A percentile compares a stretch with the other conserved stretches of the same genome.
These are phyloP conservation scores for Oscheius myriophilus DNA, from an alignment of 2,888 invertebrate genomes.

Conservation along the genomic window DNA sequence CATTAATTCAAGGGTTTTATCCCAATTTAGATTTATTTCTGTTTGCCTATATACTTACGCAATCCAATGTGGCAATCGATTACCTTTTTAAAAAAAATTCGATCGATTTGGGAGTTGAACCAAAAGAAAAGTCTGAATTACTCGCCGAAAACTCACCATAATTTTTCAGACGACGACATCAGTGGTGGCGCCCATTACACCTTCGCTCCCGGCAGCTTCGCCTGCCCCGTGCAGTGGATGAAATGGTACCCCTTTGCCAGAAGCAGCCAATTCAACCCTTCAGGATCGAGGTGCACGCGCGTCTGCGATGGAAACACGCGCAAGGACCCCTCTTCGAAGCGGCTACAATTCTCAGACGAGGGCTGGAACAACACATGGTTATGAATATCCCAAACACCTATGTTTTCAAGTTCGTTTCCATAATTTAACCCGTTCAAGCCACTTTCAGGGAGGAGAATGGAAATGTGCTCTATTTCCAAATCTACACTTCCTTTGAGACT, in stretches of 20 bases:
- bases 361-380: constrained; percentile 51
- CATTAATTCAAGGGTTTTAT: too few species aligned
- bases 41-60: not conserved
- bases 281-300: constrained; percentile 37
- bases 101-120: too few species aligned
- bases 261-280: too few species aligned
- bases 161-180: not conserved
- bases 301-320: constrained; percentile 21
- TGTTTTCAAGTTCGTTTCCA: constrained; percentile 39
- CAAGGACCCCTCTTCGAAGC: constrained; percentile 26
- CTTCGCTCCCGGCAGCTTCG: constrained; percentile 79
- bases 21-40: too few species aligned
- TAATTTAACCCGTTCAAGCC: not conserved
- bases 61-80: too few species aligned
- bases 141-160: too few species aligned
- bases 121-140: too few species aligned
- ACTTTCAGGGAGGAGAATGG: constrained; percentile 38
- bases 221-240: constrained; percentile 76
- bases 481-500: constrained; percentile 36
- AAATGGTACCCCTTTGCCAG: constrained; percentile 32
- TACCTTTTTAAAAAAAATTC: too few species aligned
- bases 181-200: constrained; percentile 36
- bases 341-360: constrained; percentile 42
- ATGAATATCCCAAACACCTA: constrained; percentile 43
- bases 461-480: constrained; percentile 58